These are phyloP conservation scores for Latheticus oryzae DNA, from an alignment of 2,888 invertebrate species.

Conservation along the genomic window DNA sequence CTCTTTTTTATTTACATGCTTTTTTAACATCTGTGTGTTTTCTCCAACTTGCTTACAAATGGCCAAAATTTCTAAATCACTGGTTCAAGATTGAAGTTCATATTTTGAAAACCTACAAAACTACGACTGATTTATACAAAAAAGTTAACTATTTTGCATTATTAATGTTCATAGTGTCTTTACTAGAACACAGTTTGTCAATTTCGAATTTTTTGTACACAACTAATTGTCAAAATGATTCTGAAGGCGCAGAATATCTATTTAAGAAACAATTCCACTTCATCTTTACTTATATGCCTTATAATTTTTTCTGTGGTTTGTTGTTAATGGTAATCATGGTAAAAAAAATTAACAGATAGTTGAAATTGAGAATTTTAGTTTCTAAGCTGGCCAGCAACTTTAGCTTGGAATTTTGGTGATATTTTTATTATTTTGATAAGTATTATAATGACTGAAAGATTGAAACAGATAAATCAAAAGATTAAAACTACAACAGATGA, in stretches of 20 bases:
- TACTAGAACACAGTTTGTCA: constrained; percentile 46
- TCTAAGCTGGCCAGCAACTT: constrained; percentile 50
- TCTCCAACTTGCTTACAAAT: constrained; percentile 40
- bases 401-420: constrained; percentile 79
- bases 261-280: constrained; percentile 45
- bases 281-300: constrained; percentile 43
- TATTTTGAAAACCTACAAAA: constrained; percentile 38
- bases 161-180: constrained; percentile 37
- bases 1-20: constrained; percentile 45
- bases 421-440: constrained; percentile 77
- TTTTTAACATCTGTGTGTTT: constrained; percentile 41
- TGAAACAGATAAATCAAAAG: constrained; percentile 64
- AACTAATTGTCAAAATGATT: constrained; percentile 40
- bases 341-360: no score
- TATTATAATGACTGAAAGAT: constrained; percentile 73
- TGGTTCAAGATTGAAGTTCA: constrained; percentile 37
- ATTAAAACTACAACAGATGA: constrained; percentile 14
- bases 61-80: constrained; percentile 42
- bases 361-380: constrained; percentile 36
- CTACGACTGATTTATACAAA: constrained; percentile 19
- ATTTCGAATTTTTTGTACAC: constrained; percentile 38
- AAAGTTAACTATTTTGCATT: constrained; percentile 37
- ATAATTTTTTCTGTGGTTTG: constrained; percentile 26
- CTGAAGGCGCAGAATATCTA: constrained; percentile 42
- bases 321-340: constrained; percentile 34